Evolutionary conservation across 2,888 invertebrate species (phyloP).

Genomic region (Apantesis nais): DNA sequence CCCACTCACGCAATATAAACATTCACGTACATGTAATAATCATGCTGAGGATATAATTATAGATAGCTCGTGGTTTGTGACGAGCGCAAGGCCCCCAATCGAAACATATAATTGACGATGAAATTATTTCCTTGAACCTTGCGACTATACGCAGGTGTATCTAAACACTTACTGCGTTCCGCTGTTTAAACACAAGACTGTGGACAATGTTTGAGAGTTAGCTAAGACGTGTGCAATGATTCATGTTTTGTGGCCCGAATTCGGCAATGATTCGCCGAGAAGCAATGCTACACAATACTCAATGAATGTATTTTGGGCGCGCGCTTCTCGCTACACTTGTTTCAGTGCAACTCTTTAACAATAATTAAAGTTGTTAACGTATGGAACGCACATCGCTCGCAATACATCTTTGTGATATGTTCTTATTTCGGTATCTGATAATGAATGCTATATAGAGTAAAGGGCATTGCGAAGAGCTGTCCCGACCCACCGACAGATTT

Average conservation of each 20-base stretch:
- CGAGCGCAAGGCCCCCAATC: neutral
- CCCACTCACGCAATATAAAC: neutral
- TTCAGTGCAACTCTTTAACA: slow-evolving; percentile 1
- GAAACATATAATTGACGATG: neutral
- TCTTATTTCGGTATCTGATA: neutral
- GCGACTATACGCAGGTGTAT: neutral
- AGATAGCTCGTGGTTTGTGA: neutral
- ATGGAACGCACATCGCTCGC: neutral
- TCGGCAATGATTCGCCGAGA: slow-evolving; percentile 28
- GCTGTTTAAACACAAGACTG: neutral
- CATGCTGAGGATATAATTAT: neutral
- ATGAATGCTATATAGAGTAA: too few relatives aligned
- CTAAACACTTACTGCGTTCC: neutral
- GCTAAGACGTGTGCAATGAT: neutral
- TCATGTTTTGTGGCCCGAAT: slow-evolving; percentile 25
- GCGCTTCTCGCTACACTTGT: neutral
- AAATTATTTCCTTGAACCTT: neutral
- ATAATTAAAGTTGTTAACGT: neutral
- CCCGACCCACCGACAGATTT: too few relatives aligned
- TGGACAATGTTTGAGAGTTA: neutral
- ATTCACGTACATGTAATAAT: neutral
- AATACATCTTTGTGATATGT: neutral
- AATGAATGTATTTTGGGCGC: slow-evolving; percentile 29
- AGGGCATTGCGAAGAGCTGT: too few relatives aligned
- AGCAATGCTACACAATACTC: slow-evolving; percentile 32